Conservation (phyloP, 2,888 invertebrate genomes). For the Leptopilina drosophilae region DNA sequence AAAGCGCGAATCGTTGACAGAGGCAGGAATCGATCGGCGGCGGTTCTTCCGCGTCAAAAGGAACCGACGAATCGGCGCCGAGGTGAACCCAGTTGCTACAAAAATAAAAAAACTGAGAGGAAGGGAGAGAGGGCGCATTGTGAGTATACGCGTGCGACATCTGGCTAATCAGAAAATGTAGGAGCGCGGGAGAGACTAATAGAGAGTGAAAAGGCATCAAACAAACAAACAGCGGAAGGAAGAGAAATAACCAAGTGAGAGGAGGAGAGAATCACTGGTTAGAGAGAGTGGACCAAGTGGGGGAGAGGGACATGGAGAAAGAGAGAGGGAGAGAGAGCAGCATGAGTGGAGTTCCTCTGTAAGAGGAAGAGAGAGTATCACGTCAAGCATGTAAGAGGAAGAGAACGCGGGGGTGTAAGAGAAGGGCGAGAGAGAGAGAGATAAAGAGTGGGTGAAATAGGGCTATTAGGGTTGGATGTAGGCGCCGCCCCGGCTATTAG, state of each 20-base stretch:
- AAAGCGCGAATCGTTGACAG: slow-evolving; percentile 61
- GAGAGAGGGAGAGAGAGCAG: slow-evolving; percentile 28
- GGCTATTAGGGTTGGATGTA: slow-evolving; percentile 76
- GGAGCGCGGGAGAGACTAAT: slow-evolving; percentile 75
- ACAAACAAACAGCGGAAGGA: slow-evolving; percentile 74
- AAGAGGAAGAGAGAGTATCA: slow-evolving; percentile 45
- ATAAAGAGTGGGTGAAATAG: slow-evolving; percentile 72
- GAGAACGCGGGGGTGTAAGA: slow-evolving; percentile 42
- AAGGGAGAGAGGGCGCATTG: slow-evolving; percentile 43
- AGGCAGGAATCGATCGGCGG: slow-evolving; percentile 66
- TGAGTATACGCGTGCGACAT: slow-evolving; percentile 57
- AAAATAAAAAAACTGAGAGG: slow-evolving; percentile 47
- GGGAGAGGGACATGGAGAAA: too few relatives aligned
- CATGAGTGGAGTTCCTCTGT: slow-evolving; percentile 3
- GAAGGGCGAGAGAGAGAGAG: slow-evolving; percentile 60
- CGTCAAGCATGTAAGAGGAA: slow-evolving; percentile 18
- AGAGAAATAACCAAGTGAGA: slow-evolving; percentile 45
- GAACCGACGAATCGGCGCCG: slow-evolving; percentile 63
- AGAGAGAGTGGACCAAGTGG: not conserved
- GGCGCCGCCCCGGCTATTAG: slow-evolving; percentile 77
- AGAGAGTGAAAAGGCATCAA: slow-evolving; percentile 77
- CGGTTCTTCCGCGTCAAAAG: slow-evolving; percentile 68
- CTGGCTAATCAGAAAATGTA: slow-evolving; percentile 72
- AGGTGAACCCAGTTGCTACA: slow-evolving; percentile 49
- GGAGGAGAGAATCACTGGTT: slow-evolving; percentile 45